These are phyloP conservation scores for Triops longicaudatus DNA, from an alignment of 1,140 invertebrate genomes.

Conservation along the genomic window DNA sequence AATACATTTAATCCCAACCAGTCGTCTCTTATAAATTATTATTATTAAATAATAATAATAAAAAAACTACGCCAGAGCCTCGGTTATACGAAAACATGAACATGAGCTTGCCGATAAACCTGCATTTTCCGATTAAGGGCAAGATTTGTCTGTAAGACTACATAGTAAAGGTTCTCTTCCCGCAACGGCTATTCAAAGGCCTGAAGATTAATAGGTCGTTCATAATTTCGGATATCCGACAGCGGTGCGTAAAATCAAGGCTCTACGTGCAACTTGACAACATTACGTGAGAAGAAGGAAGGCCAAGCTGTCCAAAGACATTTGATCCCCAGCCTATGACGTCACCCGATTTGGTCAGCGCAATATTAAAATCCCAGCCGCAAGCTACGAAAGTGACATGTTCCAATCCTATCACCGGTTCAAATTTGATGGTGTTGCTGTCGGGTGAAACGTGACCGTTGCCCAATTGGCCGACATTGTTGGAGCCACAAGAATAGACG, in stretches of 20 bases:
- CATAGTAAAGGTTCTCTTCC: not conserved
- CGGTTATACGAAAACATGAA: not conserved
- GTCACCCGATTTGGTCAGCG: conserved; percentile 47
- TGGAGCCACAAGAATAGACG: conserved; percentile 37
- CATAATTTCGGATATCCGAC: not conserved
- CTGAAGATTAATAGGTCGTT: not conserved
- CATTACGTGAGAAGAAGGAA: not conserved
- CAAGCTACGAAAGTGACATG: not conserved
- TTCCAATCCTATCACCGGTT: not conserved
- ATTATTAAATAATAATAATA: no score
- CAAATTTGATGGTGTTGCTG: not conserved
- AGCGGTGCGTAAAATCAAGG: not conserved
- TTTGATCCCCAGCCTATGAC: conserved; percentile 69
- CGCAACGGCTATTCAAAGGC: not conserved
- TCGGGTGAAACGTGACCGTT: not conserved
- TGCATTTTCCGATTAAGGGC: not conserved
- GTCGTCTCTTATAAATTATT: no score
- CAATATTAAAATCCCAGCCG: conserved; percentile 27
- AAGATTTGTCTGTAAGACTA: not conserved
- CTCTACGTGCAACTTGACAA: no score
- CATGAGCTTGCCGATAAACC: not conserved
- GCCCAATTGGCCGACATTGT: conserved; percentile 38
- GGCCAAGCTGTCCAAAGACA: conserved; percentile 58
- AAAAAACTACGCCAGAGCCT: not conserved
- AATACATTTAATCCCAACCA: not conserved